Conservation (phyloP, 2,888 invertebrate genomes). For the Megamerina dolium region DNA sequence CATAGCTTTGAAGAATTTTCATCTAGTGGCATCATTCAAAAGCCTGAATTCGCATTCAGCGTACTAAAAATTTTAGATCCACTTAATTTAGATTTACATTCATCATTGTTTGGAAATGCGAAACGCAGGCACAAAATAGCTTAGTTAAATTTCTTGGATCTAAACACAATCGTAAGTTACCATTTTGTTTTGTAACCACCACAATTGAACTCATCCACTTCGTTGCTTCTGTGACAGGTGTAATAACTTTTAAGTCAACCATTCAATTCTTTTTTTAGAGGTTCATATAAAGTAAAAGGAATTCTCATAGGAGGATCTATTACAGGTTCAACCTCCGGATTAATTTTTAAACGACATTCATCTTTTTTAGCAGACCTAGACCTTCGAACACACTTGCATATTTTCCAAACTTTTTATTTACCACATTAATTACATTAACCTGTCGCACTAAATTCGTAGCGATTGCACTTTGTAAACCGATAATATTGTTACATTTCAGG, state of each 20-base stretch:
- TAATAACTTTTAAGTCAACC: constrained; percentile 14
- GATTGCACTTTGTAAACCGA: constrained; percentile 10
- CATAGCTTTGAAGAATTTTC: no score
- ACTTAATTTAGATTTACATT: no score
- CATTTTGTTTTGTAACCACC: constrained; percentile 16
- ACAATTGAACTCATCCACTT: constrained; percentile 21
- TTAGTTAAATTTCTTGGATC: constrained; percentile 22
- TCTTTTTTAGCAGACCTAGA: constrained; percentile 14
- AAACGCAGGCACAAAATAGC: constrained; percentile 16
- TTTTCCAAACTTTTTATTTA: constrained; percentile 12
- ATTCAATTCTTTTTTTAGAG: constrained; percentile 16
- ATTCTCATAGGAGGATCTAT: constrained; percentile 15
- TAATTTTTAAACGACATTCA: constrained; percentile 13
- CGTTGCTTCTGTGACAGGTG: constrained; percentile 15
- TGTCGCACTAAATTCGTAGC: constrained; percentile 11
- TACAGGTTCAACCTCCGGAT: constrained; percentile 4
- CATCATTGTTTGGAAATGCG: constrained; percentile 13
- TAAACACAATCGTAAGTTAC: constrained; percentile 16
- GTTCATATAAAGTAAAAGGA: constrained; percentile 13
- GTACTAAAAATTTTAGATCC: constrained; percentile 6
- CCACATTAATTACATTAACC: constrained; percentile 6
- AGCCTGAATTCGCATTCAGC: constrained; percentile 11
- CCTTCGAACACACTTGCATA: constrained; percentile 14
- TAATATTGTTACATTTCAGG: constrained; percentile 14
- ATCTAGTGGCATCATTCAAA: no score